phyloP scores from a whole-genome alignment of 2,113 vertebrate genomes.

The Psophia crepitans region DNA sequence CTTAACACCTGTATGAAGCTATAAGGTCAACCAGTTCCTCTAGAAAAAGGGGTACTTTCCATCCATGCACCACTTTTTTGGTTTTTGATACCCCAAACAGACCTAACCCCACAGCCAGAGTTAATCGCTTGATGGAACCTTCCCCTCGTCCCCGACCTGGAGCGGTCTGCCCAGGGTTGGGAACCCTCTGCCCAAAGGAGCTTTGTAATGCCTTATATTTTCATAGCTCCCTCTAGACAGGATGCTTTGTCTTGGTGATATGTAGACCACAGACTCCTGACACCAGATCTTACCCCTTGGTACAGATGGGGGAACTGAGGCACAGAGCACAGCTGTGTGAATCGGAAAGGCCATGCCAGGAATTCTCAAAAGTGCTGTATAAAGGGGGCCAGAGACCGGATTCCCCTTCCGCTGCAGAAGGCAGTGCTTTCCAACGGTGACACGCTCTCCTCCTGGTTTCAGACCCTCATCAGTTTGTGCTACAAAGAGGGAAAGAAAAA shows the following conservation, averaged over 20 bases:
- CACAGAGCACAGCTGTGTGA: neutral
- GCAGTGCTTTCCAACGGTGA: neutral
- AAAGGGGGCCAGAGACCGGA: neutral
- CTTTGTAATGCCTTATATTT: neutral
- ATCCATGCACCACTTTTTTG: too few species aligned
- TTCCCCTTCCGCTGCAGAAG: neutral
- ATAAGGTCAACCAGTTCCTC: neutral
- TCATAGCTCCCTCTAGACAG: neutral
- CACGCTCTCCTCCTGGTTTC: neutral
- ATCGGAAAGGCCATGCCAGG: neutral
- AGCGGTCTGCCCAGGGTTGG: neutral
- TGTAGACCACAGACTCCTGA: neutral
- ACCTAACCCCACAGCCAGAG: neutral
- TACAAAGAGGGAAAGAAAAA: neutral
- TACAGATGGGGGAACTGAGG: neutral
- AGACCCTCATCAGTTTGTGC: neutral
- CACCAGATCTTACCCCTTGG: neutral
- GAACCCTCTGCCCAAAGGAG: neutral
- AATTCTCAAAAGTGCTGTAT: neutral
- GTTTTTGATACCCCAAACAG: neutral
- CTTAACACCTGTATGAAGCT: neutral
- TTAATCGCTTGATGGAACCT: neutral
- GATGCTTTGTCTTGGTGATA: neutral
- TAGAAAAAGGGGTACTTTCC: neutral
- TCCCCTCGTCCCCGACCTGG: neutral